Conservation (phyloP, 2,888 invertebrate genomes). For the Rapana venosa region DNA sequence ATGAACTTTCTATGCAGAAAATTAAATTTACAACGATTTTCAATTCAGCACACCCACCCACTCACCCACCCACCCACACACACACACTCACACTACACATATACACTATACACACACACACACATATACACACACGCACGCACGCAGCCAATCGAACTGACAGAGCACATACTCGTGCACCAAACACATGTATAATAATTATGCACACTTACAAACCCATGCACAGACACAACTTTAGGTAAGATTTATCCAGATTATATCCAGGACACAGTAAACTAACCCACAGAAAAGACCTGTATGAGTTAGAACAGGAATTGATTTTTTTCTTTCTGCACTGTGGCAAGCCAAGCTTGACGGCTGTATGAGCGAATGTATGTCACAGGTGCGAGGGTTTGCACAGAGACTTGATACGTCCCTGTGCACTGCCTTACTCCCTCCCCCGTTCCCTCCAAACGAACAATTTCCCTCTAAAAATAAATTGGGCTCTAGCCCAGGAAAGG, state of each 20-base stretch:
- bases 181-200: neutral
- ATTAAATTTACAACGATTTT: neutral
- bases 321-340: no score
- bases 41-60: neutral
- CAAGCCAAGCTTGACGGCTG: no score
- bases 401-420: no score
- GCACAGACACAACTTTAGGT: neutral
- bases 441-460: no score
- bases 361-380: no score
- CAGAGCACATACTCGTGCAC: neutral
- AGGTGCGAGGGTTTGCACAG: no score
- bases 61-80: neutral
- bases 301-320: no score
- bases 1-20: neutral
- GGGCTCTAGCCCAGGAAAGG: no score
- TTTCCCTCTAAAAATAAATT: no score
- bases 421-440: no score
- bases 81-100: no score
- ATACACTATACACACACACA: neutral
- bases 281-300: neutral
- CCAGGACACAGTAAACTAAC: neutral
- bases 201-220: neutral
- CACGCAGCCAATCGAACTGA: neutral
- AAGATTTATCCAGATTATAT: no score
- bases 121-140: neutral